phyloP scores from a whole-genome alignment of 2,113 vertebrate species.

The Poeciliopsis occidentalis region DNA sequence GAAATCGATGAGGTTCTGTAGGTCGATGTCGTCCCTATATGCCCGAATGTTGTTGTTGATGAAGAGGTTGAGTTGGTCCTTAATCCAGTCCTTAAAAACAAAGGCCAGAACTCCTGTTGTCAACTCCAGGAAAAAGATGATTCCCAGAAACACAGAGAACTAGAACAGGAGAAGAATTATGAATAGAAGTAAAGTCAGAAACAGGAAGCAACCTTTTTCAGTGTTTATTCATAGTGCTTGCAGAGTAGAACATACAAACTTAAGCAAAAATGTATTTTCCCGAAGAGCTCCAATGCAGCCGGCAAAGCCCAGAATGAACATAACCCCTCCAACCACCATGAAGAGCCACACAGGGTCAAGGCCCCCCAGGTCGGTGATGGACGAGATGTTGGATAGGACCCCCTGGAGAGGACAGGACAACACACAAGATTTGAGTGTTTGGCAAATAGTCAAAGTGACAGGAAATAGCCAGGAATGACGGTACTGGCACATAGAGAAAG shows the following conservation, averaged over 20 bases:
- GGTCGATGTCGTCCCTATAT: slow-evolving; percentile 96
- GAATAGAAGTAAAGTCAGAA: background rate
- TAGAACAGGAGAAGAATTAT: slow-evolving; percentile 46
- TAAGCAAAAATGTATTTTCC: slow-evolving; percentile 96
- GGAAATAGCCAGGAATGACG: background rate
- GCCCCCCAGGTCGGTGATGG: slow-evolving; percentile 95
- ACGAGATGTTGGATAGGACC: slow-evolving; percentile 97
- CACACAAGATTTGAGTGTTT: background rate
- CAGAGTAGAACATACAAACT: slow-evolving; percentile 87
- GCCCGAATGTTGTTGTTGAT: slow-evolving; percentile 99
- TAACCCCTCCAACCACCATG: slow-evolving; percentile 95
- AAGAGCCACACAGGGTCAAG: slow-evolving; percentile 98
- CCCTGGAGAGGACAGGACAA: slow-evolving; percentile 78
- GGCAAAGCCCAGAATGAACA: slow-evolving; percentile 98
- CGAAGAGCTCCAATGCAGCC: slow-evolving; percentile 96
- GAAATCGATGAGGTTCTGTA: slow-evolving; percentile 99
- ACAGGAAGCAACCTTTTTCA: fast-evolving
- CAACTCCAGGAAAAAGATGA: slow-evolving; percentile 98
- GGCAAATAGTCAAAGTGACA: background rate
- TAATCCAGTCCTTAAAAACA: slow-evolving; percentile 99
- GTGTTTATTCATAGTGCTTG: background rate
- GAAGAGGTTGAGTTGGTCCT: slow-evolving; percentile 98
- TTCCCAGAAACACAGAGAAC: slow-evolving; percentile 98
- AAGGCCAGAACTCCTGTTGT: slow-evolving; percentile 96
- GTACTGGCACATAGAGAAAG: background rate